phyloP scores from a whole-genome alignment of 1,140 invertebrate species.

The Caligus rogercresseyi region DNA sequence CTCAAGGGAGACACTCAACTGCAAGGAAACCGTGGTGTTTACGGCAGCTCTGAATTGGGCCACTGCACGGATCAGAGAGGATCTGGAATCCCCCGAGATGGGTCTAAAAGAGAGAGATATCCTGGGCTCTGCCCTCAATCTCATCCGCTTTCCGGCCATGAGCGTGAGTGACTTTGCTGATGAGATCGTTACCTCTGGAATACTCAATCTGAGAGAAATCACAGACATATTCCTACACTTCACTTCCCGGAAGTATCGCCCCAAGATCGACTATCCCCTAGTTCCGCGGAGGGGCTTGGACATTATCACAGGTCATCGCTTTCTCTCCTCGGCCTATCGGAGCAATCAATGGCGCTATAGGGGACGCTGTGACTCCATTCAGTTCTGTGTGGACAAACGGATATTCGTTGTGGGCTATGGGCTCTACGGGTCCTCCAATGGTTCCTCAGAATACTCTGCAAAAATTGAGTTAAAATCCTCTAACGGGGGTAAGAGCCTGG shows the following conservation, averaged over 20 bases:
- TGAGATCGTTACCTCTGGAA: conserved; percentile 48
- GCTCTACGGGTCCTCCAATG: conserved; percentile 74
- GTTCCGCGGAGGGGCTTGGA: conserved; percentile 35
- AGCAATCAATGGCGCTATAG: conserved; percentile 88
- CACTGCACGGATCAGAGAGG: conserved; percentile 55
- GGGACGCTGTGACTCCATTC: conserved; percentile 74
- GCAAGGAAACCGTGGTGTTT: conserved; percentile 71
- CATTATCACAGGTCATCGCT: conserved; percentile 67
- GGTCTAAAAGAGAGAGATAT: conserved; percentile 20
- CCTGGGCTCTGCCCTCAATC: conserved; percentile 54
- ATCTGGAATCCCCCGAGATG: conserved; percentile 44
- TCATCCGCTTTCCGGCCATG: conserved; percentile 77
- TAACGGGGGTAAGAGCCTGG: conserved; percentile 43
- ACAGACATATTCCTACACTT: conserved; percentile 73
- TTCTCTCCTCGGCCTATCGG: conserved; percentile 84
- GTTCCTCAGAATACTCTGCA: conserved; percentile 55
- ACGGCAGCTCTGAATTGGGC: conserved; percentile 79
- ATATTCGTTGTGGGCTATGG: conserved; percentile 85
- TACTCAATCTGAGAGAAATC: conserved; percentile 69
- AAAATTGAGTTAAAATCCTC: conserved; percentile 17
- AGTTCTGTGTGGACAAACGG: conserved; percentile 74
- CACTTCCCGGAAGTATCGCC: conserved; percentile 37
- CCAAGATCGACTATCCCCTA: conserved; percentile 54
- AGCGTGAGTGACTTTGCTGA: conserved; percentile 75
- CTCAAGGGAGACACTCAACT: conserved; percentile 69